These are phyloP conservation scores for Aythya baeri DNA, from an alignment of 2,113 vertebrate genomes.

Conservation along the genomic window DNA sequence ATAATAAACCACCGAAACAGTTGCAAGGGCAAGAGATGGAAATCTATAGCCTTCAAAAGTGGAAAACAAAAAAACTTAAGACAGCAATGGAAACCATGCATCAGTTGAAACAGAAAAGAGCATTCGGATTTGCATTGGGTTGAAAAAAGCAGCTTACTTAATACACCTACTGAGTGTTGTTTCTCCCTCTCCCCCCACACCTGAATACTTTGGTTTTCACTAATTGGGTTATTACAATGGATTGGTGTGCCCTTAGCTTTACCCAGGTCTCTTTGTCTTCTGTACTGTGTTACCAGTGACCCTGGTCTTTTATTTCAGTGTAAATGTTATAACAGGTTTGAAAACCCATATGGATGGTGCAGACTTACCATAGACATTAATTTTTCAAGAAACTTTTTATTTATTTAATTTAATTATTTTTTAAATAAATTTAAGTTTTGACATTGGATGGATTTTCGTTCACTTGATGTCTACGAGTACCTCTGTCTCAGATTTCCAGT, in stretches of 20 bases:
- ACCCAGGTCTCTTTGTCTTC: neutral
- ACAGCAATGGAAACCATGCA: constrained; percentile 14
- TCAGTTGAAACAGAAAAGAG: neutral
- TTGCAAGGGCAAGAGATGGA: constrained; percentile 14
- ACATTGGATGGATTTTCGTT: neutral
- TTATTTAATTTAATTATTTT: too few relatives aligned
- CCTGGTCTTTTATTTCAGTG: neutral
- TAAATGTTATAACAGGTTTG: neutral
- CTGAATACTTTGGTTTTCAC: neutral
- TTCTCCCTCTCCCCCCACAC: neutral
- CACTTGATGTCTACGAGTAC: neutral
- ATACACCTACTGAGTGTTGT: neutral
- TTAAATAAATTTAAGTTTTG: neutral
- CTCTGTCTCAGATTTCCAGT: neutral
- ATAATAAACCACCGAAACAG: neutral
- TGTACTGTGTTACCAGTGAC: neutral
- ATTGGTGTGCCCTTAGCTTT: neutral
- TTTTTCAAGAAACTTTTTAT: neutral
- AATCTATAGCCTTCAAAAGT: constrained; percentile 34
- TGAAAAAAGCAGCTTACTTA: neutral
- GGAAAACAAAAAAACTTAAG: constrained; percentile 38
- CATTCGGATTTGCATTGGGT: neutral
- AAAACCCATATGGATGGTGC: neutral
- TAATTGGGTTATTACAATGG: neutral
- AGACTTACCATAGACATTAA: neutral